Percentiles rank a stretch among this genome's conserved stretches.
These are phyloP conservation scores for Eurystomus glaucurus DNA, from an alignment of 2,797 vertebrate species.

Conservation along the genomic window DNA sequence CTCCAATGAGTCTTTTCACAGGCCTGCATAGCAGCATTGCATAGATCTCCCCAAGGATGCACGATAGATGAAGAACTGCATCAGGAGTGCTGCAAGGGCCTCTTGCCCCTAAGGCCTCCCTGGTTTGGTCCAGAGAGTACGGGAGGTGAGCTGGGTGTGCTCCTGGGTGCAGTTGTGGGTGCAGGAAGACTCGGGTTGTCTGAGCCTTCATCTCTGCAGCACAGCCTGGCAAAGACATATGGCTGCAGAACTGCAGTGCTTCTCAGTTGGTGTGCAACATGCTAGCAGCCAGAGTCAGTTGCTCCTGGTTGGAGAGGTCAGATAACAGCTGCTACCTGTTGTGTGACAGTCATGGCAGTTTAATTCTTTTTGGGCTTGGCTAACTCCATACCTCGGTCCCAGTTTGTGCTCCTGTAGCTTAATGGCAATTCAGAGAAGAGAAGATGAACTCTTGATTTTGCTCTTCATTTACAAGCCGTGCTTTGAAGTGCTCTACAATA, in stretches of 20 bases:
- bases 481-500: neutral
- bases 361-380: neutral
- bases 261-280: fast-evolving
- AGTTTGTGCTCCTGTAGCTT: neutral
- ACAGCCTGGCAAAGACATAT: fast-evolving
- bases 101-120: fast-evolving
- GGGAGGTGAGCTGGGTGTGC: fast-evolving
- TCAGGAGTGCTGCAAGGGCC: neutral
- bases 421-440: neutral
- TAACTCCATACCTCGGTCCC: neutral
- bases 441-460: neutral
- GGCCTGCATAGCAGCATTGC: neutral
- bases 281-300: fast-evolving
- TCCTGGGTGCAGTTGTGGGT: neutral
- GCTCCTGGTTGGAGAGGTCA: neutral
- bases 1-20: fast-evolving
- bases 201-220: fast-evolving
- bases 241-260: fast-evolving
- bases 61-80: fast-evolving
- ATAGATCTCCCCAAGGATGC: fast-evolving
- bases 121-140: fast-evolving
- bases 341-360: neutral
- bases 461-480: neutral
- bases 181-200: fast-evolving
- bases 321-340: neutral